Conservation (phyloP, 2,113 vertebrate genomes). For the Cololabis saira region DNA sequence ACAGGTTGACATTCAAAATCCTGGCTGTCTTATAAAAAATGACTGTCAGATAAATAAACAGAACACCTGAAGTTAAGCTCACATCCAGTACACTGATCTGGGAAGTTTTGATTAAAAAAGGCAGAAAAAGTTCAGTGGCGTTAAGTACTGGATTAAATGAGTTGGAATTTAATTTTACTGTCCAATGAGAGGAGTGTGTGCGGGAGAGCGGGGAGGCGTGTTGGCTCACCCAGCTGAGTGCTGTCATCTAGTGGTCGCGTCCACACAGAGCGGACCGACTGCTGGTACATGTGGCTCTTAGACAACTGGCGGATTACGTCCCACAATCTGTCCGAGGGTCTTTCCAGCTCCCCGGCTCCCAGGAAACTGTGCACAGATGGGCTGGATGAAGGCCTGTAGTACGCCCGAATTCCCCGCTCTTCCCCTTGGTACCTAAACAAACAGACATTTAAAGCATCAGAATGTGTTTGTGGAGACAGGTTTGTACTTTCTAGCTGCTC, state of each 20-base stretch:
- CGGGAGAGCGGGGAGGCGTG: neutral
- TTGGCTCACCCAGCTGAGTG: constrained; percentile 88
- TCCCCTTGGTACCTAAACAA: constrained; percentile 86
- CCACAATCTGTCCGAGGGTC: constrained; percentile 86
- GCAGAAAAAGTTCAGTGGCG: too few relatives aligned
- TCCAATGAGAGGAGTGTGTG: too few relatives aligned
- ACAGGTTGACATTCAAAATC: too few relatives aligned
- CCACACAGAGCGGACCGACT: constrained; percentile 85
- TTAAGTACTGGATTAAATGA: neutral
- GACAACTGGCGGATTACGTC: constrained; percentile 86
- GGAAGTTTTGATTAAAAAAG: too few relatives aligned
- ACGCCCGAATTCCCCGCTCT: constrained; percentile 88
- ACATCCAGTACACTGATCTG: too few relatives aligned
- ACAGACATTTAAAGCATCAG: constrained; percentile 3
- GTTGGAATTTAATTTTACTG: neutral
- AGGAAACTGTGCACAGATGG: constrained; percentile 90
- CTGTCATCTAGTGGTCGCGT: constrained; percentile 89
- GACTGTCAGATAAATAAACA: too few relatives aligned
- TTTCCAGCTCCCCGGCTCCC: constrained; percentile 87
- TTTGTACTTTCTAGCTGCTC: neutral
- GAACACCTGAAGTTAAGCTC: too few relatives aligned
- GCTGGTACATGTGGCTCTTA: constrained; percentile 88
- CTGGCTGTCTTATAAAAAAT: too few relatives aligned
- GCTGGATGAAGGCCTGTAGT: constrained; percentile 87
- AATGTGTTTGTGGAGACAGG: neutral